Percentiles rank a stretch among this genome's conserved stretches.
These are phyloP conservation scores for Cryptoprocta ferox DNA, from an alignment of 2,797 vertebrate genomes.

Conservation along the genomic window DNA sequence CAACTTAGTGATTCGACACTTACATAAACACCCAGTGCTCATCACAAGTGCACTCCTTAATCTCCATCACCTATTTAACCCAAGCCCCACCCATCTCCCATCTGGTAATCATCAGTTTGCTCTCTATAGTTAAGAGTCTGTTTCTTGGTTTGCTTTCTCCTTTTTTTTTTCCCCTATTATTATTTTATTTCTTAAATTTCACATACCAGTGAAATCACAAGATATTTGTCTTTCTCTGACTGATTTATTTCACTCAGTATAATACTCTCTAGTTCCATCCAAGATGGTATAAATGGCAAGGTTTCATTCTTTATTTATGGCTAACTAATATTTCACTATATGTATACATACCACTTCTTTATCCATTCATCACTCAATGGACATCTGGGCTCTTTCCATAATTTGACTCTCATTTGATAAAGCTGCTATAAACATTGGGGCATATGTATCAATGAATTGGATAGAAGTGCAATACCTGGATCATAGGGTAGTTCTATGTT, in stretches of 20 bases:
- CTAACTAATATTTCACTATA: background rate
- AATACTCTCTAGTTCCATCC: background rate
- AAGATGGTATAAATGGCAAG: background rate
- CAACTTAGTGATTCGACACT: background rate
- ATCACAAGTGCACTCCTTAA: background rate
- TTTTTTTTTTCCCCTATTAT: background rate
- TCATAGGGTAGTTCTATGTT: background rate
- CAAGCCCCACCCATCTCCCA: background rate
- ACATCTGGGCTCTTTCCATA: too few species aligned
- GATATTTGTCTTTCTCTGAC: background rate
- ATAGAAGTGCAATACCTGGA: background rate
- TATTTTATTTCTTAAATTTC: background rate
- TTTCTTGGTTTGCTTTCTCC: background rate
- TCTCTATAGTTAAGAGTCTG: background rate
- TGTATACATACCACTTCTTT: too few species aligned
- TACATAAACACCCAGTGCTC: background rate
- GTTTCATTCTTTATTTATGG: background rate
- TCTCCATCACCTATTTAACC: background rate
- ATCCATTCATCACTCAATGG: too few species aligned
- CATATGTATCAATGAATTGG: background rate
- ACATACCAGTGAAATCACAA: background rate
- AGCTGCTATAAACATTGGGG: too few species aligned
- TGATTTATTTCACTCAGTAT: background rate
- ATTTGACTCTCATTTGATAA: too few species aligned
- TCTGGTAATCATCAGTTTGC: background rate